A percentile compares a stretch with the other conserved stretches of the same genome.
These are phyloP conservation scores for Nomada goodeniana DNA, from an alignment of 2,888 invertebrate genomes.

Conservation along the genomic window DNA sequence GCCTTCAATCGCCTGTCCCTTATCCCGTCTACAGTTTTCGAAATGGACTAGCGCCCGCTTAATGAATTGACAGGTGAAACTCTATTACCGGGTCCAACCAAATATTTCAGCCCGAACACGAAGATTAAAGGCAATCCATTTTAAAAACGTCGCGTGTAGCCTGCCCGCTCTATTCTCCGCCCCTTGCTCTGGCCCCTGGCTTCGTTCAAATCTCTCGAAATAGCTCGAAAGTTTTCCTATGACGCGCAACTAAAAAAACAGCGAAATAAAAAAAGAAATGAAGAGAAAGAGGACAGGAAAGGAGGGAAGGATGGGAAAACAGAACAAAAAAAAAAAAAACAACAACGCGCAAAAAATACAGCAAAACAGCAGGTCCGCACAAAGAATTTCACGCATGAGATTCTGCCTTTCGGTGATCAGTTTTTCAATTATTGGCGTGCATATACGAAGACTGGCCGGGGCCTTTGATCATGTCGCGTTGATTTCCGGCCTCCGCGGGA, in stretches of 20 bases:
- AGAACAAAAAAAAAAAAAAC: background rate
- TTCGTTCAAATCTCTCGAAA: constrained; percentile 46
- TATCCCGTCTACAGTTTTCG: constrained; percentile 39
- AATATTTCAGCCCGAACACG: constrained; percentile 47
- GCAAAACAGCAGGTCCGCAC: constrained; percentile 20
- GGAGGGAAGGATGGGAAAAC: background rate
- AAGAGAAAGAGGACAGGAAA: background rate
- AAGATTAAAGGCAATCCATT: constrained; percentile 57
- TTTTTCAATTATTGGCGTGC: constrained; percentile 72
- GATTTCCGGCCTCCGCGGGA: constrained; percentile 50
- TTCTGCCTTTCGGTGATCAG: constrained; percentile 60
- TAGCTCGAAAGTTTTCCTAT: constrained; percentile 29
- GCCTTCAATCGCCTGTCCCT: constrained; percentile 36
- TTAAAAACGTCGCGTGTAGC: constrained; percentile 39
- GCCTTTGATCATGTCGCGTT: constrained; percentile 66
- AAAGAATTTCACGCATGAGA: constrained; percentile 69
- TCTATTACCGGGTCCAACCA: constrained; percentile 25
- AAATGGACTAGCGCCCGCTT: constrained; percentile 41
- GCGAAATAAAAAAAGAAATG: background rate
- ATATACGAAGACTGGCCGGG: constrained; percentile 52
- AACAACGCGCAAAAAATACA: background rate
- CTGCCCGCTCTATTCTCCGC: background rate
- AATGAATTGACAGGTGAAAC: constrained; percentile 46
- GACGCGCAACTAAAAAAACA: constrained; percentile 23
- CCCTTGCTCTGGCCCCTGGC: background rate